Base-by-base conservation (phyloP, 2,888 invertebrate genomes). In the Eupithecia exiguata region DNA sequence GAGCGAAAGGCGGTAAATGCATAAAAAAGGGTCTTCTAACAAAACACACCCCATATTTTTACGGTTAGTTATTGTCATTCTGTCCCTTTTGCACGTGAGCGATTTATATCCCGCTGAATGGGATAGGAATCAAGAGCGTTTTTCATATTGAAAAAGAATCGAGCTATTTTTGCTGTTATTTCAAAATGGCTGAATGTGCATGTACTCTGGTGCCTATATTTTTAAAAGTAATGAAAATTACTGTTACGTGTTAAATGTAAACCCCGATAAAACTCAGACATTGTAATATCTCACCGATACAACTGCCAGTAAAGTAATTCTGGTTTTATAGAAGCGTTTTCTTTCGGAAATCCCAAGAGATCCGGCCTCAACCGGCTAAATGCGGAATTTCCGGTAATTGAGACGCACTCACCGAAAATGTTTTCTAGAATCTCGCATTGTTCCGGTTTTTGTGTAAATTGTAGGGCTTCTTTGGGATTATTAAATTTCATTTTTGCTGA, bases 361-460 rank as follows among this genome's bases (percentile, higher is more conserved):
- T 80, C 81, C 81, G 78, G 79, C 70, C 78, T 80, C 80, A 79
- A 79, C 79, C 80, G 80, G 81, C 82, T 84, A 83, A 84, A 83
- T 78, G 79, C 83, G 79, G 80, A 83, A 81, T 83, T 83, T 83
- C 84, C 83, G 81, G 87, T 86, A 86, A 86, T 85, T 85, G 86
- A 84, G 83, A 84, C 81, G 81, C 82, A 79, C 81, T 84, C 83
- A 80, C 83, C 80, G 79, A 53, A 84, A 85, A 81, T 80, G 81
- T 82, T 83, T 80, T 76, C 66, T 70, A 70, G 79, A 82, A 82
- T 80, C 79, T 82, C 77, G 49, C 78, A 81, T 85, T 84, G 83
- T 84, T 86, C 83, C 76, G 81, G 82, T 77, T 83, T 79, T 77
- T 72, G 74, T 75, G 73, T 77, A 77, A 76, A 79, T 74, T 77